Base-by-base conservation (phyloP, 2,888 invertebrate species). In the Acrobasis suavella region DNA sequence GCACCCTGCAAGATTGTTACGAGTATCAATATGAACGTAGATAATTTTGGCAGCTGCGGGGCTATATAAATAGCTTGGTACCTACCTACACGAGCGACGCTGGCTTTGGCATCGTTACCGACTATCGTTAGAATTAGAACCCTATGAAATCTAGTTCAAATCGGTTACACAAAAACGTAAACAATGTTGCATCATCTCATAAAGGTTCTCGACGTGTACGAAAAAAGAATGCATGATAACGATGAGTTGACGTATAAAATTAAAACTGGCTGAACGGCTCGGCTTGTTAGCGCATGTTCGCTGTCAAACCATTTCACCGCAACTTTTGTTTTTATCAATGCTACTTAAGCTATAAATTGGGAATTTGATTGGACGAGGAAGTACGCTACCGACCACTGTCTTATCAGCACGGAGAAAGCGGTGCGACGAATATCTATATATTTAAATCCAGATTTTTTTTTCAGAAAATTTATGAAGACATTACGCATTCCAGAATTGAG, bases 61-160 rank as follows among this genome's bases (percentile, higher is more conserved):
- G 17, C 16, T 10, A 15, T 56, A 56, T 56, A 42, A 42, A 56
- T 56, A 56, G 54, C 12, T 22, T n/a, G n/a, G n/a, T n/a, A 22
- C 22, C 1, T 8, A 46, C 55, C 16, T 42, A 16, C 55, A 56
- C 55, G 55, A 56, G 55, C 55, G 55, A 56, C 42, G 12, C 10
- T 9, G 55, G 39, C 55, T 39, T 56, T 56, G 55, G 55, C 55
- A 56, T 42, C 39, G 55, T 55, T 55, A 55, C 16, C 55, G n/a
- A 42, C 38, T 55, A 16, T 55, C 16, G 38, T 39, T 32, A 32
- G 0, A 8, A 32, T 39, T 56, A 56, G 12, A 10, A 17, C 39
- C 55, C 16, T 15, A 16, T 2, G 52, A 52, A 32, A 32, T 52
- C 32, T 52, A 14, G 32, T 10, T 54, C 14, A 16, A 39, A 16